Evolutionary conservation across 2,113 vertebrate genomes (phyloP), one percentile per base, ranked within the genome.

Genomic region (Eolophus roseicapilla): DNA sequence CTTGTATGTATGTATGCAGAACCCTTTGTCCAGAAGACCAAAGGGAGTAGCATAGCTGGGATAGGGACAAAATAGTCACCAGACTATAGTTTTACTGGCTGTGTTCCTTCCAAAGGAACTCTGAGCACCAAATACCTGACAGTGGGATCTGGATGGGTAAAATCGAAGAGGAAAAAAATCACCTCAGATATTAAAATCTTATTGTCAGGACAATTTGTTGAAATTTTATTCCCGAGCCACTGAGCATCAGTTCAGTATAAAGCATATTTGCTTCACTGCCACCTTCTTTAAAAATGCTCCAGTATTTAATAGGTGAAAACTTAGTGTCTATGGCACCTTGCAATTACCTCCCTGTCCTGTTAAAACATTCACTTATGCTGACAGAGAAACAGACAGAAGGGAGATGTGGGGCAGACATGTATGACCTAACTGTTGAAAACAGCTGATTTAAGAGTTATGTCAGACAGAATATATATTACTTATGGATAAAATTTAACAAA

Each of bases 341-440:
- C 8, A 67, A 7, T 50, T 70, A 23, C 15, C 24, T 64, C 7
- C 0, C 8, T 73, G 37, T 4, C 53, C 12, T 3, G 3, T 33
- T 46, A 53, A 67, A 31, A 25, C 7, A 21, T 82, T 79, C 3
- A 0, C 7, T 65, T n/a, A n/a, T 8, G 41, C 11, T 43, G 24
- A 13, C 13, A 74, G 19, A 50, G 17, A 41, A 64, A 74, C 13
- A 28, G 18, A 69, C 19, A 52, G 12, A 86, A 78, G 13, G 21
- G 16, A 86, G 12, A 0, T 41, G 2, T 28, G 7, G 25, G 11
- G 7, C 3, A 74, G 12, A 46, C 3, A 18, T 24, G 8, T 11
- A 7, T 8, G 29, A 46, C 9, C 10, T 88, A 35, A 73, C 2
- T 6, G 67, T 75, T 41, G 20, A 55, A 90, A 93, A 57, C 1